Conservation (phyloP, 2,888 invertebrate species). For the Philereme vetulata region DNA sequence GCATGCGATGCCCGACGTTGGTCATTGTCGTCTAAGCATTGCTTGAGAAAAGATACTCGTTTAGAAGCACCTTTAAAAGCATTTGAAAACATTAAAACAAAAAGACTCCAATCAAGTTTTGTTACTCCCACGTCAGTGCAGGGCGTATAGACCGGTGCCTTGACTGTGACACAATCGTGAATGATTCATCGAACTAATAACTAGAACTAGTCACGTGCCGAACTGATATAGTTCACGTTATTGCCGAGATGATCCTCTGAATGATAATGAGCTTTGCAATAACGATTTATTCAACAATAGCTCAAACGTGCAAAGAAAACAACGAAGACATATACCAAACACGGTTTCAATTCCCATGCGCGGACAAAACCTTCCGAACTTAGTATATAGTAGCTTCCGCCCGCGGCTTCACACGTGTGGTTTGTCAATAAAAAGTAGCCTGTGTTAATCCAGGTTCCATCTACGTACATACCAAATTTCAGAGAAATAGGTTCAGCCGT, state of each 20-base stretch:
- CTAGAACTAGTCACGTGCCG: conserved; percentile 21
- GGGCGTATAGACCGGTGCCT: conserved; percentile 11
- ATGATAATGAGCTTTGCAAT: conserved; percentile 20
- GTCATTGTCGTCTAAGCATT: no score
- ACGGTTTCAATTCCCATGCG: no score
- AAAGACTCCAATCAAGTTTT: conserved; percentile 5
- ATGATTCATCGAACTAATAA: conserved; percentile 36
- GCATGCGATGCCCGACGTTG: no score
- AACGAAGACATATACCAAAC: no score
- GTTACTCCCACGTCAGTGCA: conserved; percentile 14
- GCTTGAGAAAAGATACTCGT: no score
- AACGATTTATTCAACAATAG: neutral
- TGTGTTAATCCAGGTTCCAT: no score
- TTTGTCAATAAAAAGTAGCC: no score
- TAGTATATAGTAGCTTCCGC: no score
- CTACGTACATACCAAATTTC: no score
- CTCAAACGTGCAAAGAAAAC: neutral
- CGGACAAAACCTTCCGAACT: no score
- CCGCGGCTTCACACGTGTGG: no score
- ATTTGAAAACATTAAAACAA: neutral
- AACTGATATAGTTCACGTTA: conserved; percentile 30
- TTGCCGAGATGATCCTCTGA: conserved; percentile 21
- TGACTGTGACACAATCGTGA: conserved; percentile 28
- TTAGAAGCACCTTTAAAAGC: neutral
- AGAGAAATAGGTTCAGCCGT: no score